Evolutionary conservation across 2,888 invertebrate genomes (phyloP), one percentile per base, ranked within the genome.

Genomic region (Bruchidius siliquastri): DNA sequence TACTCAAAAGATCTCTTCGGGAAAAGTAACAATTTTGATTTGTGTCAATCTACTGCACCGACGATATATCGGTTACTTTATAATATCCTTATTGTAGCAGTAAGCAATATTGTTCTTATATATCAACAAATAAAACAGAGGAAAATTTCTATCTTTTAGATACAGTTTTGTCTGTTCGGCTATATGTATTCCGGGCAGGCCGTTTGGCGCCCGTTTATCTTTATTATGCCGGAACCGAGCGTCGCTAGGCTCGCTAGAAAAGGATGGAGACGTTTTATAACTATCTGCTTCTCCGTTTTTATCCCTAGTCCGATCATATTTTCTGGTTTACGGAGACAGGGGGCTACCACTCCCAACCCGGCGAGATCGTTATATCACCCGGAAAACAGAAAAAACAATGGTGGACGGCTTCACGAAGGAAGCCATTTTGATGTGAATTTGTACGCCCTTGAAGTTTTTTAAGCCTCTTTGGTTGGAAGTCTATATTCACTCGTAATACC

Each of bases 241-340:
- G 49, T 4, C 49, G 49, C 49, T 49, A 49, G 49, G 68, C 68
- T 21, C 22, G 21, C 68, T 21, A 21, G 68, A 68, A 20, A 68
- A 68, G 68, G 68, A 68, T 8, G 22, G 68, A 68, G 22, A 68
- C 20, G 6, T 68, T 68, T 68, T 68, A 68, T 68, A 68, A 68
- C 68, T 68, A 22, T 68, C 68, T 8, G 21, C 22, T 21, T 68
- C 68, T 68, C 68, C 22, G 68, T 68, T 68, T 68, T 68, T 21
- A 21, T 21, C 22, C 68, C 21, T 21, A 21, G 22, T 68, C 21
- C 68, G 81, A 79, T 81, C 79, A 81, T 81, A 80, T 78, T 79
- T 81, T 81, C 77, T 78, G 78, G 75, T 80, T 81, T 81, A 77
- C 74, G 72, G 71, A 71, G 79, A 78, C 79, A 79, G 74, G 76